Evolutionary conservation across 2,113 vertebrate genomes (phyloP), one percentile per base, ranked within the genome.

Genomic region (Corythaixoides concolor): DNA sequence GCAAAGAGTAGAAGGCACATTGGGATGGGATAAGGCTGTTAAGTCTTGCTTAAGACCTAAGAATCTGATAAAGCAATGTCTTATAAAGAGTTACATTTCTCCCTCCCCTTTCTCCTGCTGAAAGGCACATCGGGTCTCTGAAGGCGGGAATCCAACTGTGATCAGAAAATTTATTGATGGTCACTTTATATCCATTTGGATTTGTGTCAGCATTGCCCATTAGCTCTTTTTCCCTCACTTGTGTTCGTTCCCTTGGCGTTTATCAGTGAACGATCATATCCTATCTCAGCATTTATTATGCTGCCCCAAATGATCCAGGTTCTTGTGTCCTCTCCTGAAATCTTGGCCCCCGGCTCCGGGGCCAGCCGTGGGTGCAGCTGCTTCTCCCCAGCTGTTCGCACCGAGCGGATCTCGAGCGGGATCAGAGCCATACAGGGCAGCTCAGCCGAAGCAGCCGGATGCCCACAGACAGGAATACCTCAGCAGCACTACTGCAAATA

Each of bases 301-400:
- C 49, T 88, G 63, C 32, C 33, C 35, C 27, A 43, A 68, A 60
- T 12, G 62, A 41, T 39, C 37, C 47, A 72, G 37, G 16, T 5
- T 78, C 17, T 73, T 13, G 27, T 27, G 12, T 15, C 59, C 18
- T 23, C 24, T 50, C 62, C 63, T 9, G 8, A 39, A 80, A 60
- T 23, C 37, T 30, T 2, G 0, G 21, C 35, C 86, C 18, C 35
- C 41, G 27, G 56, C 0, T 0, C 11, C 0, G 4, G 15, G 45
- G 28, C 11, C 50, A 39, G 72, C 50, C 9, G 0, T 0, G 8
- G 73, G 35, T 26, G 45, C 84, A 43, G 73, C 45, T 52, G 53
- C 59, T 15, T 27, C 30, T 59, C 43, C 62, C 41, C 52, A 33
- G 60, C 35, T 35, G 37, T 7, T 45, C 0, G 3, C 5, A 1